Conservation (phyloP, 2,113 vertebrate genomes). For the Aythya baeri region DNA sequence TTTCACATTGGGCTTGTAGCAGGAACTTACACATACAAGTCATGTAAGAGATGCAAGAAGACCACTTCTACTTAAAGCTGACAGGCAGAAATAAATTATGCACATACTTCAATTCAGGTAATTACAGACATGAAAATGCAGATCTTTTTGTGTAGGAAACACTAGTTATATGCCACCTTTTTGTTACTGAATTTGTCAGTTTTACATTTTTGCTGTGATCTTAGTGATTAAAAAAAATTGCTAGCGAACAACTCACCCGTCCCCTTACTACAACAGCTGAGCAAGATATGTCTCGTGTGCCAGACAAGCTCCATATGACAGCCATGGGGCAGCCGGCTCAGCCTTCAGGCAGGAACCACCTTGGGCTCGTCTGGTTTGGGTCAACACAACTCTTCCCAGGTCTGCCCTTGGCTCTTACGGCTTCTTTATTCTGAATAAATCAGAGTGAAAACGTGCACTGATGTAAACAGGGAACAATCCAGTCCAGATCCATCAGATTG, state of each 20-base stretch:
- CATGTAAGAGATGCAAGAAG: background rate
- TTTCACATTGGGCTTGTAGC: background rate
- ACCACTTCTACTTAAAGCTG: background rate
- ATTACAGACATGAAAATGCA: background rate
- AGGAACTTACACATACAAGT: background rate
- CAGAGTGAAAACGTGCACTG: fast-evolving
- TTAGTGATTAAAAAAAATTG: background rate
- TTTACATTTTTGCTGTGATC: background rate
- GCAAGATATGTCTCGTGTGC: background rate
- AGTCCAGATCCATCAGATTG: fast-evolving
- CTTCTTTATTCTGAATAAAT: background rate
- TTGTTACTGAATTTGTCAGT: background rate
- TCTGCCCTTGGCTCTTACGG: background rate
- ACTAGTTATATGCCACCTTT: too few relatives aligned
- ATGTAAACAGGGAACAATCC: too few relatives aligned
- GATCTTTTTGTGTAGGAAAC: background rate
- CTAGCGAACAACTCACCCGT: background rate
- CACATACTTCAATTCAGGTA: background rate
- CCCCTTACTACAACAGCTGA: background rate
- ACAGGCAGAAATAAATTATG: background rate
- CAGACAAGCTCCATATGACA: fast-evolving
- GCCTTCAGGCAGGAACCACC: background rate
- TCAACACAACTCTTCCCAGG: background rate
- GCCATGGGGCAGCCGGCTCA: background rate
- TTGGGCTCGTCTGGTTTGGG: background rate